A percentile compares a stretch with the other conserved stretches of the same genome.
Evolutionary conservation across 2,113 vertebrate genomes (phyloP).

Genomic region (Melanerpes formicivorus): DNA sequence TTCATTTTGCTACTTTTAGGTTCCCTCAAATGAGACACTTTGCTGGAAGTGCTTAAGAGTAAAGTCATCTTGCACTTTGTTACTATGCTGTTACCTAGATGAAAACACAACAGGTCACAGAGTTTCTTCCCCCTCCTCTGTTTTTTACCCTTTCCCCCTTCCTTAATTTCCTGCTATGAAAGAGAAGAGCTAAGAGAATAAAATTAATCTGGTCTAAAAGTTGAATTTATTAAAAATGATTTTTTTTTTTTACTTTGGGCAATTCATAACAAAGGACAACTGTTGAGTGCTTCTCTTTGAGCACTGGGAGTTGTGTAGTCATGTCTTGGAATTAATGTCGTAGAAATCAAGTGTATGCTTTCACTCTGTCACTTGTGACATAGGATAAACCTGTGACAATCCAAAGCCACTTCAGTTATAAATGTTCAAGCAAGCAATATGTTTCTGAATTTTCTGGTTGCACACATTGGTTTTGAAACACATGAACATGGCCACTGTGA

Average conservation of each 20-base stretch:
- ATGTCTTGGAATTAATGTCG: background rate
- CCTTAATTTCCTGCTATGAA: background rate
- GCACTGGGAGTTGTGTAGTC: background rate
- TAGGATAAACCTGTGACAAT: background rate
- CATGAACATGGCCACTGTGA: background rate
- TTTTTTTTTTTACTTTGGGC: background rate
- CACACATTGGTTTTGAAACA: background rate
- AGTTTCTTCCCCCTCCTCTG: background rate
- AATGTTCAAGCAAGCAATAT: background rate
- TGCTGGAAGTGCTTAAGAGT: background rate
- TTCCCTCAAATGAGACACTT: background rate
- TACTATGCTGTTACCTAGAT: background rate
- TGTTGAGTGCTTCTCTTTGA: background rate
- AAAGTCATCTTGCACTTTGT: background rate
- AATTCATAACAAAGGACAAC: background rate
- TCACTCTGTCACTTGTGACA: background rate
- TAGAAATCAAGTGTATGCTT: background rate
- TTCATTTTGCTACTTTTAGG: background rate
- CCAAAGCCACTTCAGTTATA: background rate
- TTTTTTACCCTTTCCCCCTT: background rate
- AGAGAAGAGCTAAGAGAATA: background rate
- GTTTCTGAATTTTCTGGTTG: background rate
- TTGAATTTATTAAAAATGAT: no score
- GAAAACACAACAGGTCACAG: background rate
- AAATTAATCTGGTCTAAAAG: background rate